Base-by-base conservation (phyloP, 2,888 invertebrate genomes). In the Holacanthella duospinosa region DNA sequence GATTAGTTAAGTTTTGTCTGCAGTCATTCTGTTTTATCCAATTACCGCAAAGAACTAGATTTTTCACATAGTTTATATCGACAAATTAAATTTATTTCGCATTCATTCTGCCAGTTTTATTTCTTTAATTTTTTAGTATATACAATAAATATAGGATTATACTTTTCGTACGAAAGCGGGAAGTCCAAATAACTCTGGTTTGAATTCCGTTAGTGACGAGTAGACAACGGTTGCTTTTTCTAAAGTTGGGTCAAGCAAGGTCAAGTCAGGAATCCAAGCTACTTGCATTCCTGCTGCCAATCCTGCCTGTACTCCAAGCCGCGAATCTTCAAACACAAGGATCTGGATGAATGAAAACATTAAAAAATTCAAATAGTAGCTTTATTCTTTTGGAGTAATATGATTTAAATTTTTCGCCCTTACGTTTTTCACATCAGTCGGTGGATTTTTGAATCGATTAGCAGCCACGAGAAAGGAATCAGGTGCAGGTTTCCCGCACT, bases 281-380 rank as follows among this genome's bases (percentile, higher is more conserved):
- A 83, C 84, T 77, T 89, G 89, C 93, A 93, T 94, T 4, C 87
- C 87, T 0, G 93, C 93, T 25, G 82, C 80, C 25, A 82, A 74
- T 0, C 86, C 93, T 0, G 89, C 88, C 43, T 83, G 81, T 0
- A 93, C 90, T 1, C 95, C 94, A 77, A 91, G 92, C 0, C 89
- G 88, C 0, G 94, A 88, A 78, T 95, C 95, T 79, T 95, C 95
- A 76, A 93, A 90, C 2, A 92, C 93, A 66, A 93, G 77, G 74
- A 89, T 89, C 85, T 86, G 79, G 2, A 66, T 58, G 61, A 60
- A 25, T 21, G 44, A 59, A 44, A 44, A 58, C 43, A 58, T 59
- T 2, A 43, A 48, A 24, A n/a, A 44, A 21, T n/a, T 16, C 25
- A 36, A 43, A n/a, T 16, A 59, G 21, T 21, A 12, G 21, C n/a